Conservation (phyloP, 2,888 invertebrate genomes). For the Lithophane leautieri region DNA sequence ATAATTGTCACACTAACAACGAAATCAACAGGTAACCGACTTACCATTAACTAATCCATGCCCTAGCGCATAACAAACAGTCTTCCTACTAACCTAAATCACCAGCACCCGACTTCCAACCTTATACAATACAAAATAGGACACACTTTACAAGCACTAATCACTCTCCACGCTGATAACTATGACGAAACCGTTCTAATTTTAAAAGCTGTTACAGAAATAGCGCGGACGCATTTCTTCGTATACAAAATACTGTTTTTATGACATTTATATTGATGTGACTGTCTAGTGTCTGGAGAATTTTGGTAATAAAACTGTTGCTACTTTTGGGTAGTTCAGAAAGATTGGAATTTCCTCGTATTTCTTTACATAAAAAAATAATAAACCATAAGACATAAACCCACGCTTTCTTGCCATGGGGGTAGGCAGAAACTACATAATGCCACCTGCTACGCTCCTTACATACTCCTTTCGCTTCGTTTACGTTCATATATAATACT, state of each 20-base stretch:
- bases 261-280: conserved; percentile 60
- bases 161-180: conserved; percentile 31
- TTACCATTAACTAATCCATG: conserved; percentile 10
- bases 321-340: not conserved
- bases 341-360: not conserved
- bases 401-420: too few species aligned
- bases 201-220: conserved; percentile 58
- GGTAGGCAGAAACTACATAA: too few species aligned
- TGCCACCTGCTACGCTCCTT: too few species aligned
- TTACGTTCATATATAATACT: too few species aligned
- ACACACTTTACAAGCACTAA: conserved; percentile 34
- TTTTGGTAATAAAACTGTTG: not conserved
- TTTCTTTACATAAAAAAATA: not conserved
- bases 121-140: conserved; percentile 1
- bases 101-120: conserved; percentile 27
- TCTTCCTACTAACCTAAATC: conserved; percentile 55
- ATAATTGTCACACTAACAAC: not conserved
- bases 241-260: conserved; percentile 57
- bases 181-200: conserved; percentile 66
- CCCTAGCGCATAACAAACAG: conserved; percentile 19
- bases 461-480: too few species aligned
- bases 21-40: conserved; percentile 17
- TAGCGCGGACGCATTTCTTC: conserved; percentile 62
- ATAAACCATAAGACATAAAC: too few species aligned
- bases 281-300: conserved; percentile 55